phyloP scores from a whole-genome alignment of 2,113 vertebrate genomes.

The Phocoena sinus region DNA sequence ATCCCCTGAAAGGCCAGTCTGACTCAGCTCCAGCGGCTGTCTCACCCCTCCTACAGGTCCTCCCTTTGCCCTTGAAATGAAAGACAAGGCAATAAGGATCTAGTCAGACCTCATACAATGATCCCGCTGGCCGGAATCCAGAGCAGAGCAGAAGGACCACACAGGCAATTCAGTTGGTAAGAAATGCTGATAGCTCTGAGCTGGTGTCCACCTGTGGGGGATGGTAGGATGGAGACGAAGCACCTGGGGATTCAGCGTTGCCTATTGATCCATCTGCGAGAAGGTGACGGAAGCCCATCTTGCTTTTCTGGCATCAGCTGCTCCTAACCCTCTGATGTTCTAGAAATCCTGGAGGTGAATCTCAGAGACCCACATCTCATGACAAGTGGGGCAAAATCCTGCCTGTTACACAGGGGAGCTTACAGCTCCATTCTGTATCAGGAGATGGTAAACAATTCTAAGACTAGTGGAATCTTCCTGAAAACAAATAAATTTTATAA shows the following conservation, averaged over 20 bases:
- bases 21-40: background rate
- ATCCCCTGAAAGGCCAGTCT: background rate
- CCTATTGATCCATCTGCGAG: background rate
- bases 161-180: accelerated
- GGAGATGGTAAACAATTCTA: slow-evolving; percentile 62
- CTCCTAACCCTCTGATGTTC: slow-evolving; percentile 35
- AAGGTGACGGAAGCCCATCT: background rate
- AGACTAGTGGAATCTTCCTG: slow-evolving; percentile 21
- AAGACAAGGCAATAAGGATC: background rate
- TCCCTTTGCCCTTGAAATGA: background rate
- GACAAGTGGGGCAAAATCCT: slow-evolving; percentile 67
- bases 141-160: background rate
- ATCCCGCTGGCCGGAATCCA: background rate
- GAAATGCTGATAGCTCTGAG: accelerated
- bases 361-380: slow-evolving; percentile 61
- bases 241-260: background rate
- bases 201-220: background rate
- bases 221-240: too few species aligned
- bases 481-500: slow-evolving; percentile 63
- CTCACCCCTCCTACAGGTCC: too few species aligned
- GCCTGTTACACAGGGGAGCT: slow-evolving; percentile 68
- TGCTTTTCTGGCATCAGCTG: slow-evolving; percentile 20
- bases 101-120: background rate
- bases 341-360: slow-evolving; percentile 57
- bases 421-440: slow-evolving; percentile 34